Percentiles rank a stretch among this genome's conserved stretches.
Evolutionary conservation across 2,113 vertebrate species (phyloP).

Genomic region (Upupa epops): DNA sequence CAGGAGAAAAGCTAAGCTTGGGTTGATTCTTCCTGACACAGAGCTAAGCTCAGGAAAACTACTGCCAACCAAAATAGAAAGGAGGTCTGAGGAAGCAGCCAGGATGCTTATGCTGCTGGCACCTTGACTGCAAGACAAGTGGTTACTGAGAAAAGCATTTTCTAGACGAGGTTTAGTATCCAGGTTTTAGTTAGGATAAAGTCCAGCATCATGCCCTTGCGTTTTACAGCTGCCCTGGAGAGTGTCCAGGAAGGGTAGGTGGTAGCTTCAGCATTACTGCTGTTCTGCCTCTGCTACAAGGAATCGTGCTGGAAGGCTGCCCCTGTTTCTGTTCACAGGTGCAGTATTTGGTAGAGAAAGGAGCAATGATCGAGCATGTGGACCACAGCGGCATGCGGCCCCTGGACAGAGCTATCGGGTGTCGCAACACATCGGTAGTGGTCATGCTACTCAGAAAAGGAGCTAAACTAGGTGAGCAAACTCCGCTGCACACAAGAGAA

Average conservation of each 20-base stretch:
- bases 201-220: background rate
- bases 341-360: slow-evolving; percentile 95
- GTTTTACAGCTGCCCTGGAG: too few species aligned
- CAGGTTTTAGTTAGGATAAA: background rate
- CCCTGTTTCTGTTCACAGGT: slow-evolving; percentile 74
- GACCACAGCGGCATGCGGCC: slow-evolving; percentile 98
- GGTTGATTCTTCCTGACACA: background rate
- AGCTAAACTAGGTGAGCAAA: slow-evolving; percentile 88
- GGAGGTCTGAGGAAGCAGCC: background rate
- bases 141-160: background rate
- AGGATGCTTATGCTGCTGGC: background rate
- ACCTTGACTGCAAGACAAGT: background rate
- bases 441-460: slow-evolving; percentile 93
- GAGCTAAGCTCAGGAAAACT: background rate
- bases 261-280: background rate
- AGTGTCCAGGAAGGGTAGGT: background rate
- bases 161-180: background rate
- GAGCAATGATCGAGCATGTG: slow-evolving; percentile 93
- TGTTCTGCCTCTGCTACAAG: background rate
- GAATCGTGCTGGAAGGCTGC: background rate
- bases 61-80: background rate
- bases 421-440: slow-evolving; percentile 92
- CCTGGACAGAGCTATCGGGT: slow-evolving; percentile 96
- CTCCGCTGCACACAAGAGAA: background rate
- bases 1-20: background rate